Base-by-base conservation (phyloP, 1,140 invertebrate genomes). In the Acyrthosiphon pisum region DNA sequence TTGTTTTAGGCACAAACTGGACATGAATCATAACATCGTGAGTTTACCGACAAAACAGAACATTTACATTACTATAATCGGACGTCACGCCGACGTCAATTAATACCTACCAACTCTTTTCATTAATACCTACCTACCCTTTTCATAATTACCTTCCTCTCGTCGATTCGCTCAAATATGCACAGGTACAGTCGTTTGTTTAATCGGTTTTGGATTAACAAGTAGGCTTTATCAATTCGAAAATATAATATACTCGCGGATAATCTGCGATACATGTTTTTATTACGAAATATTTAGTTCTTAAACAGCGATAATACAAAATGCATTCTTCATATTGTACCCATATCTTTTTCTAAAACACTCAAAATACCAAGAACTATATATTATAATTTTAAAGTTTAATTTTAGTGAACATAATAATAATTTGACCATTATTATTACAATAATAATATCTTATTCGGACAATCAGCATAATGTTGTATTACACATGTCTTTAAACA, bases 1-100 rank as follows among this genome's bases (percentile, higher is more conserved):
- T 68, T 90, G n/a, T 90, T 90, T 90, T 90, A 90, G 88, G 88
- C 88, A 90, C 88, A 90, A 90, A 90, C 88, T 90, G 88, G 88
- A 56, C 88, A 56, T 90, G 87, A 87, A 86, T 46, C 41, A 23
- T 37, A 6, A 35, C 14, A 37, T 81, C 41, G 41, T 44, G 23
- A 81, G n/a, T 44, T 83, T 41, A 26, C 23, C 26, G 44, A 50
- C 86, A 20, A 87, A 48, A 48, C 86, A 44, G 7, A 23, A 46
- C 83, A 35, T 81, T 53, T 53, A 56, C 60, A 68, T 68, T 68
- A 68, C 26, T 68, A n/a, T 68, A 30, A n/a, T n/a, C 60, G n/a
- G 60, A 68, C 4, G 26, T n/a, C 60, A 14, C 9, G 3, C 30
- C 30, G 60, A 68, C 30, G 30, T n/a, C 30, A 14, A n/a, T 68